Evolutionary conservation across 2,888 invertebrate species (phyloP), one percentile per base, ranked within the genome.

Genomic region (Alsophila aescularia): DNA sequence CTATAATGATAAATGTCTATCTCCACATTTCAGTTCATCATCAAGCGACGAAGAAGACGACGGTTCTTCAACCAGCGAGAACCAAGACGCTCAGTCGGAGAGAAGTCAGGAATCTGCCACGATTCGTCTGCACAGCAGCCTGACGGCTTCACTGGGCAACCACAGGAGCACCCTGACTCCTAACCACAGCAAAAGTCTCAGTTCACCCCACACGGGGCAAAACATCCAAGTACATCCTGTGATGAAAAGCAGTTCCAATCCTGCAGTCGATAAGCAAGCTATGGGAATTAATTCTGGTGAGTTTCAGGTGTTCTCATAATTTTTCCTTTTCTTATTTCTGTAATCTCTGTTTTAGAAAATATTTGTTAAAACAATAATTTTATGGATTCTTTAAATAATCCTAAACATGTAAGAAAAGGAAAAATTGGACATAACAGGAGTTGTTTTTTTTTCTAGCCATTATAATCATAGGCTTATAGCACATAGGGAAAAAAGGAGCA

Each of bases 31-130:
- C 94, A 96, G 87, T 88, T 96, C 85, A 79, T 95, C 95, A 51
- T 95, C 95, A 51, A 95, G 95, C 70, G 95, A 95, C 39, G 94
- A 94, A 53, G 93, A 93, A 47, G 94, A 94, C 64, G 92, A 92
- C 48, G 93, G 92, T 1, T 90, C 91, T 0, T 89, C 90, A 0
- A 83, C 85, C 16, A 91, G 90, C 58, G 92, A 92, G 65, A 90
- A 88, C 66, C 85, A 85, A 44, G 90, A 88, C 59, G 89, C 87
- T 0, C 82, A 81, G 18, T 87, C 87, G 0, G 90, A 89, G 53
- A 62, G 83, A 7, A 85, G 87, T 41, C 87, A 89, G 29, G 89
- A 87, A 31, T 87, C 86, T 0, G 79, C 78, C n/a, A 75, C 72
- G 18, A 72, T 75, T 14, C 80, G 83, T 0, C 66, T 84, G 0